Percentiles rank a stretch among this genome's conserved stretches.
These are phyloP conservation scores for Aporophyla nigra DNA, from an alignment of 2,888 invertebrate species.

Conservation along the genomic window DNA sequence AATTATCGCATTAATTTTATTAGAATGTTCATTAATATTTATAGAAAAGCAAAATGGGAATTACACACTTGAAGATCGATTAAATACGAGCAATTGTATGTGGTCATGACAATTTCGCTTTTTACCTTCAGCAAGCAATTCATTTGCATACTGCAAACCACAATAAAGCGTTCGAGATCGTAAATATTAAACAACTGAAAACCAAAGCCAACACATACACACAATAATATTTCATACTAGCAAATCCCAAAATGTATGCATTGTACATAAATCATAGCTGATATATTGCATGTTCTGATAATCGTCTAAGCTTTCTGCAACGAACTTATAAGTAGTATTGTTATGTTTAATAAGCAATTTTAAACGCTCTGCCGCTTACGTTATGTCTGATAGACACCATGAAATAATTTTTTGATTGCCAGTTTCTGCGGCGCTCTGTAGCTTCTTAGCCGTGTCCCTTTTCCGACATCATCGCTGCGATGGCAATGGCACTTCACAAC, in stretches of 20 bases:
- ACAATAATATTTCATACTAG: slow-evolving; percentile 28
- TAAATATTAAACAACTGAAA: slow-evolving; percentile 16
- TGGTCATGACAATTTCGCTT: background rate
- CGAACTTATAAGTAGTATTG: too few relatives aligned
- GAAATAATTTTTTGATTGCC: too few relatives aligned
- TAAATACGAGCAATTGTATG: background rate
- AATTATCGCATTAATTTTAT: background rate
- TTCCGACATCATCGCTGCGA: too few relatives aligned
- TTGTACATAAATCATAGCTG: slow-evolving; percentile 15
- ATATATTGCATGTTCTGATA: slow-evolving; percentile 15
- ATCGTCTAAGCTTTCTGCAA: background rate
- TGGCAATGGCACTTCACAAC: too few relatives aligned
- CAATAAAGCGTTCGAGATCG: slow-evolving; percentile 14
- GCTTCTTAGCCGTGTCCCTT: too few relatives aligned
- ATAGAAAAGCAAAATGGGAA: background rate
- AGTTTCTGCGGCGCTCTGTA: too few relatives aligned
- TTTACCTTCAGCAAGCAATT: slow-evolving; percentile 6
- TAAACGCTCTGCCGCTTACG: too few relatives aligned
- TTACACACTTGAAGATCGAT: background rate
- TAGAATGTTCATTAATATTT: background rate
- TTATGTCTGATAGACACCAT: too few relatives aligned
- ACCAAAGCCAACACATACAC: slow-evolving; percentile 17
- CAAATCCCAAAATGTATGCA: slow-evolving; percentile 30
- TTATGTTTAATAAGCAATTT: too few relatives aligned
- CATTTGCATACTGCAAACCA: slow-evolving; percentile 12